These are phyloP conservation scores for Falco concolor DNA, from an alignment of 2,797 vertebrate genomes.

Conservation along the genomic window DNA sequence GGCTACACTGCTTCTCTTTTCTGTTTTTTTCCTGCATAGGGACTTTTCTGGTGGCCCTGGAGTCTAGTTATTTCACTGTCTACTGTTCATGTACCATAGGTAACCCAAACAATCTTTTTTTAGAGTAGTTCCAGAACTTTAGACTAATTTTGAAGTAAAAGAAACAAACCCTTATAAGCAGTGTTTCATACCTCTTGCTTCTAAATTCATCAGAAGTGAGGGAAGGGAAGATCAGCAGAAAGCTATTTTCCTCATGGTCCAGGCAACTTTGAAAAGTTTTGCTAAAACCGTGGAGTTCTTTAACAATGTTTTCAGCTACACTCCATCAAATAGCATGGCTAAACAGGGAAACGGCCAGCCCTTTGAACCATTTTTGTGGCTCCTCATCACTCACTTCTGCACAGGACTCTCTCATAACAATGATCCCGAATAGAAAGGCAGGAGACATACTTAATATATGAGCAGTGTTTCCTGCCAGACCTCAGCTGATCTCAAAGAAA, in stretches of 20 bases:
- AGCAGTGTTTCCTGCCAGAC: not conserved
- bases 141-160: not conserved
- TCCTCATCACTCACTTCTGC: constrained; percentile 27
- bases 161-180: not conserved
- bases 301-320: constrained; percentile 19
- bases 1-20: not conserved
- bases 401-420: not conserved
- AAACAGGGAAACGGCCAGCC: not conserved
- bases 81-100: not conserved
- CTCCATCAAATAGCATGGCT: not conserved
- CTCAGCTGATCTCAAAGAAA: not conserved
- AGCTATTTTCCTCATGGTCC: not conserved
- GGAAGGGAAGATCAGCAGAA: not conserved
- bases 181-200: not conserved
- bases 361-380: not conserved
- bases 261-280: not conserved
- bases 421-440: not conserved
- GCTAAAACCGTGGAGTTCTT: not conserved
- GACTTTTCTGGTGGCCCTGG: not conserved
- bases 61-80: not conserved
- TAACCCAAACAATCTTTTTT: not conserved
- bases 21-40: not conserved
- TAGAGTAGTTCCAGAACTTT: not conserved
- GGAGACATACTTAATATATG: not conserved
- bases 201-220: not conserved